Percentiles rank a stretch among this genome's conserved stretches.
Conservation (phyloP, 2,797 vertebrate species). For the Chiloscyllium punctatum region DNA sequence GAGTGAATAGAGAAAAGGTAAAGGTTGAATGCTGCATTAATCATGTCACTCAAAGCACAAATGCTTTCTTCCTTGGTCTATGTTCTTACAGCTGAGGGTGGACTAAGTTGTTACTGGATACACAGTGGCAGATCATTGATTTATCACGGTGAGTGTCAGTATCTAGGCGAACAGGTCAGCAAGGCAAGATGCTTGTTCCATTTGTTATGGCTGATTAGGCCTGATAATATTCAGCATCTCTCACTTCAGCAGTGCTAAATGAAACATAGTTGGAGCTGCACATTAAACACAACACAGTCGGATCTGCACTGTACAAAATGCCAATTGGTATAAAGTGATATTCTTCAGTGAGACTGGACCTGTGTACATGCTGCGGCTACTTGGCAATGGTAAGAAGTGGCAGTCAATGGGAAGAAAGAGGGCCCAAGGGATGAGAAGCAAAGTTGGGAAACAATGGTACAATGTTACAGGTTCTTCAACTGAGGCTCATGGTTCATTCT, state of each 20-base stretch:
- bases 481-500: too few relatives aligned
- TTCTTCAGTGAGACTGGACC: background rate
- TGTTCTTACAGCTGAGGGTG: background rate
- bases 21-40: background rate
- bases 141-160: background rate
- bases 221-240: background rate
- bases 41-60: background rate
- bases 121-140: background rate
- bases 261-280: background rate
- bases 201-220: constrained; percentile 10
- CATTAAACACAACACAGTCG: background rate
- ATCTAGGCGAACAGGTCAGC: background rate
- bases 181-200: background rate
- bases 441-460: too few relatives aligned
- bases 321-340: background rate
- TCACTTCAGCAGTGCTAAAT: background rate
- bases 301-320: background rate
- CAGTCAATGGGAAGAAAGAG: background rate
- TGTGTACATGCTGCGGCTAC: background rate
- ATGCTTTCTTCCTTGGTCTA: background rate
- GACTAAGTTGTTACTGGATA: background rate
- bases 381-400: background rate
- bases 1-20: background rate
- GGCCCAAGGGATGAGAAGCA: background rate
- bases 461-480: too few relatives aligned